Percentiles rank a stretch among this genome's conserved stretches.
phyloP scores from a whole-genome alignment of 2,888 invertebrate species.

The Malachius bipustulatus region DNA sequence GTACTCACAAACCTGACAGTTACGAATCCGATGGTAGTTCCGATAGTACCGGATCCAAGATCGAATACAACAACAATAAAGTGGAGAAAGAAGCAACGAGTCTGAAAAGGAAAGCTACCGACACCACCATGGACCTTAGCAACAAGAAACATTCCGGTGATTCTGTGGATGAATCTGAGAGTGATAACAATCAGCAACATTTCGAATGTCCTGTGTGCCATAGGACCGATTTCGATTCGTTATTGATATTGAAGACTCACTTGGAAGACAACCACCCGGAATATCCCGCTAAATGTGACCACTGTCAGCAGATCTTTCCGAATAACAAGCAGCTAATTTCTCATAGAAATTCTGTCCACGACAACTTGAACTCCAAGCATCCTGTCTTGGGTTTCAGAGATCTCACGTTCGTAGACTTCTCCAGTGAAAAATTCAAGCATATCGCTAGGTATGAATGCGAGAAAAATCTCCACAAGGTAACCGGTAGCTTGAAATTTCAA shows the following conservation, averaged over 20 bases:
- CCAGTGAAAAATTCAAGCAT: slow-evolving; percentile 65
- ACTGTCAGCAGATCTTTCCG: slow-evolving; percentile 62
- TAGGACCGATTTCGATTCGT: slow-evolving; percentile 46
- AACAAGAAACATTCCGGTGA: slow-evolving; percentile 15
- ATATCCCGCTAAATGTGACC: slow-evolving; percentile 52
- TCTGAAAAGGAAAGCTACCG: slow-evolving; percentile 34
- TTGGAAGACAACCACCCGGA: slow-evolving; percentile 55
- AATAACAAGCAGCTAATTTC: slow-evolving; percentile 59
- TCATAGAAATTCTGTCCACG: slow-evolving; percentile 54
- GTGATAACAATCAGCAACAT: slow-evolving; percentile 21
- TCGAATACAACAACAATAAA: slow-evolving; percentile 35
- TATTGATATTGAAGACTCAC: slow-evolving; percentile 49
- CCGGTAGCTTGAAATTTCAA: slow-evolving; percentile 47
- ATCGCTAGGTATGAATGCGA: slow-evolving; percentile 66
- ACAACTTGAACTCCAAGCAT: slow-evolving; percentile 31
- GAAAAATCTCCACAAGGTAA: slow-evolving; percentile 49
- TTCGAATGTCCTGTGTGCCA: slow-evolving; percentile 52
- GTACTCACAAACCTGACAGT: slow-evolving; percentile 51
- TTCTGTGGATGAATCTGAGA: neutral
- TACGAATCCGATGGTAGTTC: slow-evolving; percentile 49
- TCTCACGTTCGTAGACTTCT: slow-evolving; percentile 66
- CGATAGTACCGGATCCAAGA: slow-evolving; percentile 36
- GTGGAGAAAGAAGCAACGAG: slow-evolving; percentile 29
- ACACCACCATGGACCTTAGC: slow-evolving; percentile 24
- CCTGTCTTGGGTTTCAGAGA: slow-evolving; percentile 57